phyloP scores from a whole-genome alignment of 2,797 vertebrate species.

The Gymnothorax reevesii region DNA sequence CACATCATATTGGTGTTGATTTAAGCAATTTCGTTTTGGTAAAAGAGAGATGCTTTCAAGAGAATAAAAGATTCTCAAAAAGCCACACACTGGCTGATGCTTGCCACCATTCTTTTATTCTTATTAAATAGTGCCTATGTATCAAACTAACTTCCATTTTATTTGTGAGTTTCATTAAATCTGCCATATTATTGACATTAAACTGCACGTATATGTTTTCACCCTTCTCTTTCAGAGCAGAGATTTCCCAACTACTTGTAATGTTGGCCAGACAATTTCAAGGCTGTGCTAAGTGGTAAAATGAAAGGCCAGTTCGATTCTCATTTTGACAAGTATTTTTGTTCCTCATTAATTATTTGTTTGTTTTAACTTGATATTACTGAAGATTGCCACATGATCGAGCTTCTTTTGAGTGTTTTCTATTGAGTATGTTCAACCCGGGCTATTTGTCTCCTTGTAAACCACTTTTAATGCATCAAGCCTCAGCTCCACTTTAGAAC shows the following conservation, averaged over 20 bases:
- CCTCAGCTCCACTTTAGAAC: not conserved
- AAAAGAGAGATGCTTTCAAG: conserved; percentile 11
- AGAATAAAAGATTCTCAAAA: not conserved
- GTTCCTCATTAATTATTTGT: not conserved
- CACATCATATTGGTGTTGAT: conserved; percentile 40
- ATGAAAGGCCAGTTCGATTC: not conserved
- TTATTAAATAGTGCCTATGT: not conserved
- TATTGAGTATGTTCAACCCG: not conserved
- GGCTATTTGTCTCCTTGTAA: not conserved
- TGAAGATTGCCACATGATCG: not conserved
- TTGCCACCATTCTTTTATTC: not conserved
- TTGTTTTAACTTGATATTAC: not conserved
- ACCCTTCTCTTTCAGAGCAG: not conserved
- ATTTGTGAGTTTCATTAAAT: not conserved
- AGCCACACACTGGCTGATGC: not conserved
- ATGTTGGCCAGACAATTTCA: not conserved
- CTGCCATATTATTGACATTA: not conserved
- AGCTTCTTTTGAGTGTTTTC: not conserved
- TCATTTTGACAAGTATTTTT: not conserved
- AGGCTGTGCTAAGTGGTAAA: not conserved
- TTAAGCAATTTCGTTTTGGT: not conserved
- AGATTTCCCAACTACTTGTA: not conserved
- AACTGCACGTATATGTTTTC: not conserved
- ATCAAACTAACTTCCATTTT: not conserved
- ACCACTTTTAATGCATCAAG: not conserved